Evolutionary conservation across 2,888 invertebrate species (phyloP), one percentile per base, ranked within the genome.

Genomic region (Microctonus brassicae): DNA sequence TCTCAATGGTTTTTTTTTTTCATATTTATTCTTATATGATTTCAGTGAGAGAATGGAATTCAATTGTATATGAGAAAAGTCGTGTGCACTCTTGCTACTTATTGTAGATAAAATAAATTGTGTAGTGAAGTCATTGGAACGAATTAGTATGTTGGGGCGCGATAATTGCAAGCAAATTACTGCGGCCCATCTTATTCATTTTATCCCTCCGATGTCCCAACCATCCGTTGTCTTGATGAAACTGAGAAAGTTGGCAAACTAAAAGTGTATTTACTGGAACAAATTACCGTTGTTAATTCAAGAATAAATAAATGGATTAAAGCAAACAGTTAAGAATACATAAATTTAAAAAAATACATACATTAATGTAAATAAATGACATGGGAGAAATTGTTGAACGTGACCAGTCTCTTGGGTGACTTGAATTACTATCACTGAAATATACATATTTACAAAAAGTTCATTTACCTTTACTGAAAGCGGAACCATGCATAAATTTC

Each of bases 41-140:
- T 24, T 10, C 4, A 42, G 42, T 24, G 13, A 11, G 55, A 55
- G 24, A 26, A 55, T 11, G n/a, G 11, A 2, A 2, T 5, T 24
- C 13, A 26, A 6, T n/a, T 22, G 26, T 22, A 17, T 17, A 17
- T 17, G 47, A 47, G 17, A n/a, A 10, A 47, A 17, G n/a, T 47
- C 47, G 5, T 22, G 26, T 55, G n/a, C n/a, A 47, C 47, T 17
- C 26, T 24, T 10, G n/a, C 11, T 24, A 13, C 22, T 26, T 26
- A 24, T 10, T 11, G 24, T 24, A 13, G n/a, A n/a, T n/a, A n/a
- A n/a, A n/a, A n/a, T n/a, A n/a, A n/a, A n/a, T n/a, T 10, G 13
- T 55, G 11, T 13, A 24, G 42, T 66, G 55, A 66, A 55, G 22
- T 55, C 57, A 57, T n/a, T 57, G 55, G 39, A 66, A 66, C 66